phyloP scores from a whole-genome alignment of 2,113 vertebrate genomes.

The Onychorhynchus coronatus region DNA sequence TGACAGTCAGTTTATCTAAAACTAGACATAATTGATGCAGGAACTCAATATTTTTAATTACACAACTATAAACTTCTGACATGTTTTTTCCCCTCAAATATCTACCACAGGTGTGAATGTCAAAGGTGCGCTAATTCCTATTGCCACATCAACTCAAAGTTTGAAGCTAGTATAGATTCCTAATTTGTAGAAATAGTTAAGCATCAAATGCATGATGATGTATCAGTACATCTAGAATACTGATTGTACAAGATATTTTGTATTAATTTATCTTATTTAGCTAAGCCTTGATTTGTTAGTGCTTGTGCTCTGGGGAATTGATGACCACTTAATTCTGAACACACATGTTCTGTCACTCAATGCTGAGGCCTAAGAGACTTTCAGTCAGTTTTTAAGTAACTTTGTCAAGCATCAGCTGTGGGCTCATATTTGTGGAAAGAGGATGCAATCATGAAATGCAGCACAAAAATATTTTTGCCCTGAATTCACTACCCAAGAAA shows the following conservation, averaged over 20 bases:
- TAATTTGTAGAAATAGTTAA: conserved; percentile 39
- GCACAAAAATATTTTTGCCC: neutral
- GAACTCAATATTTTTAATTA: neutral
- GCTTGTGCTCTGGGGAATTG: neutral
- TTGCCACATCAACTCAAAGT: neutral
- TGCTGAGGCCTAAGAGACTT: neutral
- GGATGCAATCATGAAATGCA: neutral
- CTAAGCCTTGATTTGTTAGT: neutral
- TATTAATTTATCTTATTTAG: conserved; percentile 15
- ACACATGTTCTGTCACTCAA: neutral
- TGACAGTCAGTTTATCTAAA: neutral
- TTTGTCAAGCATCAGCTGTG: neutral
- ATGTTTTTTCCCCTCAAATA: neutral
- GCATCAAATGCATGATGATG: conserved; percentile 16
- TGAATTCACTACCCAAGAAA: neutral
- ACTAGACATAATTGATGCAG: neutral
- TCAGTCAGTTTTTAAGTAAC: neutral
- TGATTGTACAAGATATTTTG: neutral
- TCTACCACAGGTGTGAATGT: neutral
- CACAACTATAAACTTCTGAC: neutral
- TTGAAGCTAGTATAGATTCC: neutral
- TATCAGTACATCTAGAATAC: neutral
- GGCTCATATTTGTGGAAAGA: neutral
- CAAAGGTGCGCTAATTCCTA: neutral
- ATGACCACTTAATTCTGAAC: neutral